phyloP scores from a whole-genome alignment of 2,113 vertebrate genomes.

The Castor canadensis region DNA sequence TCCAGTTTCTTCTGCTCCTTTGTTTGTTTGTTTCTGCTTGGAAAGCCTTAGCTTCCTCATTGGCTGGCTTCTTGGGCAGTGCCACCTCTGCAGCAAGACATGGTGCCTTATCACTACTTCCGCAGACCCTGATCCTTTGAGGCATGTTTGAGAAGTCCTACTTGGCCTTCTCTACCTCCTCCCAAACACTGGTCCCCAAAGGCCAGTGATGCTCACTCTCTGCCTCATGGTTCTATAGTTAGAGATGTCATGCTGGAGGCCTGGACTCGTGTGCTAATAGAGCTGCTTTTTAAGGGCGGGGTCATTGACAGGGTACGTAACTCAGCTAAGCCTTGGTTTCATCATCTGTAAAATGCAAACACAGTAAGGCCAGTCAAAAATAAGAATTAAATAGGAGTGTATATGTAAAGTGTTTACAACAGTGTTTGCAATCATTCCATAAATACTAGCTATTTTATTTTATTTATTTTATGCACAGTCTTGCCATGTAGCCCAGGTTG shows the following conservation, averaged over 20 bases:
- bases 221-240: background rate
- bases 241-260: background rate
- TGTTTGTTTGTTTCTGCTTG: no score
- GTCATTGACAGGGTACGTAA: background rate
- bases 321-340: conserved; percentile 7
- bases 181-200: background rate
- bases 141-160: background rate
- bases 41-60: no score
- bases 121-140: no score
- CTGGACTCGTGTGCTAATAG: background rate
- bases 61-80: no score
- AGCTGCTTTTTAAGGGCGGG: background rate
- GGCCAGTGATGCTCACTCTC: background rate
- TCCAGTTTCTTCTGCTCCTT: no score
- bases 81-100: no score
- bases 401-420: background rate
- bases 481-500: no score
- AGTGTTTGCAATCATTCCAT: background rate
- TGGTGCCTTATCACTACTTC: background rate
- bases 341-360: conserved; percentile 47
- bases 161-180: background rate
- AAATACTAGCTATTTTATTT: background rate
- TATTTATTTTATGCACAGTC: no score
- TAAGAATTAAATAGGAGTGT: background rate
- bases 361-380: conserved; percentile 31